Base-by-base conservation (phyloP, 2,888 invertebrate species). In the Drosophila diplacantha region DNA sequence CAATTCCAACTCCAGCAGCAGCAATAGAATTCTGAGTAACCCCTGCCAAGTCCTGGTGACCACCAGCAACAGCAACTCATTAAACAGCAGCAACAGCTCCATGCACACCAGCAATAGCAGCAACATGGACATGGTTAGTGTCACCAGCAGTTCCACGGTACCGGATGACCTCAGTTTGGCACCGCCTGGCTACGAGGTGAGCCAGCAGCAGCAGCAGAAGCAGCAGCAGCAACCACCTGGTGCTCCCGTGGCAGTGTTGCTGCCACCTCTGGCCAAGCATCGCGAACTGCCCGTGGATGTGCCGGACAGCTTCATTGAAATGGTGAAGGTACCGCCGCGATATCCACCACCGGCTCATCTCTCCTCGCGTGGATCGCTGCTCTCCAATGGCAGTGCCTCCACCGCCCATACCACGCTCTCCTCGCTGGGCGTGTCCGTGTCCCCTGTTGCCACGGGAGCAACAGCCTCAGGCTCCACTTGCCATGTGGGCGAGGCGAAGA, bases 271-370 rank as follows among this genome's bases (percentile, higher is more conserved):
- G 35, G 49, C 62, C 7, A 87, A 87, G 62, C 89, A 89, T 80
- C 89, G 92, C 67, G 93, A 93, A 87, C 90, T 93, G 90, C 94
- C 96, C 4, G 95, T 96, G 61, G 96, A 96, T 88, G 96, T 96
- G 71, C 96, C 96, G 5, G 95, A 95, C 70, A 92, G 93, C 83
- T 96, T 96, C 89, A 92, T 95, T 72, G 95, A 94, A 85, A 91
- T 93, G 72, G 93, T 93, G 87, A 96, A 96, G 90, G 91, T 91
- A 3, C 91, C 93, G 41, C 92, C 93, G 38, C 92, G 92, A 81
- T 92, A 92, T 85, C 92, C 93, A 46, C 90, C 91, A 76, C 91
- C 90, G 75, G 83, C 85, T 11, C 87, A 87, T 71, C 68, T 88
- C n/a, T 85, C 87, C 6, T 87, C 88, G 26, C 75, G 85, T 8